These are phyloP conservation scores for Aporrectodea caliginosa DNA, from an alignment of 1,140 invertebrate genomes.

Conservation along the genomic window DNA sequence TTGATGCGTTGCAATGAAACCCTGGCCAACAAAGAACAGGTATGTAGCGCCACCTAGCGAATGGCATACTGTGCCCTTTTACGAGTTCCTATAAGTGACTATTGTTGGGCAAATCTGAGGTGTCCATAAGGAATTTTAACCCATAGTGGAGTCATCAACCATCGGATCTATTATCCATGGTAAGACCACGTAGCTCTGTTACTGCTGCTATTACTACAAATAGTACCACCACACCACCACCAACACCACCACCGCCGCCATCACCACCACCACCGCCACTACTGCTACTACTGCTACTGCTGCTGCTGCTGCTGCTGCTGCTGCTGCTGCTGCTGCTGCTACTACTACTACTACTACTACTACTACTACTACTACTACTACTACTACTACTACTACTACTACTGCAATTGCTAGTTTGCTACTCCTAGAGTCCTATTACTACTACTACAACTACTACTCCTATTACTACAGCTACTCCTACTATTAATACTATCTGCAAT, in stretches of 20 bases:
- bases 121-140: too few species aligned
- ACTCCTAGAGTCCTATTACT: constrained; percentile 5
- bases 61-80: neutral
- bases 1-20: neutral
- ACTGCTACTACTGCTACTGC: too few species aligned
- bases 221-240: too few species aligned
- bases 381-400: constrained; percentile 27
- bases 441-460: constrained; percentile 21
- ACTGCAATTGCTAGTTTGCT: constrained; percentile 18
- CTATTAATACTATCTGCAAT: too few species aligned
- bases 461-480: constrained; percentile 12
- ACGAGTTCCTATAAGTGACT: neutral
- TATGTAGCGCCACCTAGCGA: neutral
- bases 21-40: neutral
- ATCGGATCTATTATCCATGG: too few species aligned
- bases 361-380: constrained; percentile 27
- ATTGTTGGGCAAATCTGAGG: too few species aligned
- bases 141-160: too few species aligned
- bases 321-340: too few species aligned
- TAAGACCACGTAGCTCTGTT: neutral
- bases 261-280: too few species aligned
- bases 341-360: constrained; percentile 25
- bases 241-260: too few species aligned
- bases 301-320: too few species aligned
- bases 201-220: neutral